A percentile compares a stretch with the other conserved stretches of the same genome.
phyloP scores from a whole-genome alignment of 23 tunicate species.

The Botrylloides violaceus region DNA sequence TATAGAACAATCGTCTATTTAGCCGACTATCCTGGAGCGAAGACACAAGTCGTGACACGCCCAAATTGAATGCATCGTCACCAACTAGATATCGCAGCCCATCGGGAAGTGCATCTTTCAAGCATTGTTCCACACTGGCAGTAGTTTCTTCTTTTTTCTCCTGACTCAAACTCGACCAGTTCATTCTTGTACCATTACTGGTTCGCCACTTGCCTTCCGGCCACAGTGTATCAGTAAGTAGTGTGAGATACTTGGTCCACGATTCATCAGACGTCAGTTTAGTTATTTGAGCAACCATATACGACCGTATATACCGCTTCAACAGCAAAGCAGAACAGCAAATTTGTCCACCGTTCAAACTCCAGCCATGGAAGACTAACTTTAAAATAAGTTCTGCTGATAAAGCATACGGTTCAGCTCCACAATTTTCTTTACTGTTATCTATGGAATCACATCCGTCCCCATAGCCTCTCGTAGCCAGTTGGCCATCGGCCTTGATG shows the following conservation, averaged over 20 bases:
- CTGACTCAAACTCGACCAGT: constrained; percentile 1
- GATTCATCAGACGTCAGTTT: constrained; percentile 31
- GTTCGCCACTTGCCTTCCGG: constrained; percentile 69
- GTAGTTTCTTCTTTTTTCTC: constrained; percentile 6
- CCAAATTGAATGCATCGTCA: constrained; percentile 20
- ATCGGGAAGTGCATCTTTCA: constrained; percentile 61
- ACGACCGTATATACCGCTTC: constrained; percentile 43
- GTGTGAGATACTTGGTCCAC: constrained; percentile 53
- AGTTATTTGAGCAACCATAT: constrained; percentile 12
- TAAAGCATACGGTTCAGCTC: not conserved
- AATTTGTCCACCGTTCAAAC: constrained; percentile 22
- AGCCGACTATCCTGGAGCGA: constrained; percentile 51
- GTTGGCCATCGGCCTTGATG: not conserved
- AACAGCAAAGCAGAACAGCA: constrained; percentile 8
- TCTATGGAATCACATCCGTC: constrained; percentile 15
- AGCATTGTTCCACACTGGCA: constrained; percentile 18
- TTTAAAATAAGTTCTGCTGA: constrained; percentile 5
- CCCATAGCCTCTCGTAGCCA: not conserved
- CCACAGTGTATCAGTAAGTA: constrained; percentile 57
- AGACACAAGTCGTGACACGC: constrained; percentile 34
- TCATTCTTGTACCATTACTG: constrained; percentile 1
- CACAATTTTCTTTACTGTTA: not conserved
- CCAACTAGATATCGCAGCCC: constrained; percentile 44
- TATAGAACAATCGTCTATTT: constrained; percentile 67
- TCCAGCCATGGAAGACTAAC: constrained; percentile 31